Conservation (phyloP, 2,797 vertebrate species). For the Sparidentex hasta region DNA sequence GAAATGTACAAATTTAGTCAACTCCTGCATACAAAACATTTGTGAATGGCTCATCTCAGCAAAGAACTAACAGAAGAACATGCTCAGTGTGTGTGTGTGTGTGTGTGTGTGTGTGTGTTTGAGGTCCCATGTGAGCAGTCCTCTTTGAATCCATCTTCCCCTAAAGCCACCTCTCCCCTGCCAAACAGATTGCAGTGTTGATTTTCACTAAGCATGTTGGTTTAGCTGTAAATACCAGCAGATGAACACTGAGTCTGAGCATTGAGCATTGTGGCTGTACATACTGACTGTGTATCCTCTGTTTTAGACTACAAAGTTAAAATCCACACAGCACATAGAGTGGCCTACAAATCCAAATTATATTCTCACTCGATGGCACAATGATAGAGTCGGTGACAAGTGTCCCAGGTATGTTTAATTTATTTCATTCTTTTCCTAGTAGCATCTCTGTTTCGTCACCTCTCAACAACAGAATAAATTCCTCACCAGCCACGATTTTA, state of each 20-base stretch:
- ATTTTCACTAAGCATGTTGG: slow-evolving; percentile 65
- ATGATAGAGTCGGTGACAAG: background rate
- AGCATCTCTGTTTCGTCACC: background rate
- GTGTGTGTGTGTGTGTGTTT: slow-evolving; percentile 31
- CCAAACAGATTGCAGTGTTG: slow-evolving; percentile 71
- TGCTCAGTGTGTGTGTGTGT: slow-evolving; percentile 11
- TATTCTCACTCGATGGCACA: background rate
- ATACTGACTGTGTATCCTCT: slow-evolving; percentile 6
- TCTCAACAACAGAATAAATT: background rate
- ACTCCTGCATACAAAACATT: background rate
- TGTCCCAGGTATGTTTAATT: background rate
- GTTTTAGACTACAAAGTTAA: background rate
- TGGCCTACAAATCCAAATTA: slow-evolving; percentile 4
- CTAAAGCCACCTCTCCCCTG: slow-evolving; percentile 51
- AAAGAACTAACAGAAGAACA: slow-evolving; percentile 3
- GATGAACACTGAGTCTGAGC: slow-evolving; percentile 22
- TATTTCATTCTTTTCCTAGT: background rate
- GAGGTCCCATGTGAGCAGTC: slow-evolving; percentile 37
- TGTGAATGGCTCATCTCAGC: slow-evolving; percentile 6
- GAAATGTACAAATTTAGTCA: background rate
- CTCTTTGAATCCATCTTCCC: slow-evolving; percentile 36
- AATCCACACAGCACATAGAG: background rate
- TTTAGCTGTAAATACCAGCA: slow-evolving; percentile 58
- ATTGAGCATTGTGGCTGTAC: slow-evolving; percentile 20
- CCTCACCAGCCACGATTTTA: background rate